phyloP scores from a whole-genome alignment of 92 coral and sea anemone species.

The Phenganax stokvisi region DNA sequence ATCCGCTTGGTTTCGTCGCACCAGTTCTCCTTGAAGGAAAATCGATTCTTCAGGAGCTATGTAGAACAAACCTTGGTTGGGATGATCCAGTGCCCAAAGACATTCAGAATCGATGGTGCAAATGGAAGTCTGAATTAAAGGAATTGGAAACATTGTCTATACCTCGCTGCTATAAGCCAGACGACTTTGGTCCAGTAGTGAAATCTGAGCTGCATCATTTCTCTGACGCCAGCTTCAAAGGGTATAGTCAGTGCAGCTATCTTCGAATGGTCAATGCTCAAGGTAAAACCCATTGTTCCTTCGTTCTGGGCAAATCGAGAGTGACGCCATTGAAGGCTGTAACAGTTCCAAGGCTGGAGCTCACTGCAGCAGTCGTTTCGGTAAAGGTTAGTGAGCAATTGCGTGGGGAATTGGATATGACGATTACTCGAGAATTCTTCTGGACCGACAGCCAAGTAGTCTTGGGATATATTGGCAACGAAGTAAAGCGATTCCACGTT shows the following conservation, averaged over 20 bases:
- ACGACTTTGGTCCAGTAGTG: slow-evolving; percentile 34
- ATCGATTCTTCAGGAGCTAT: slow-evolving; percentile 41
- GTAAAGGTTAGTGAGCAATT: slow-evolving; percentile 30
- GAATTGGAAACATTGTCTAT: slow-evolving; percentile 13
- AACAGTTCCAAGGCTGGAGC: too few species aligned
- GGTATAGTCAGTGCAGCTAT: slow-evolving; percentile 13
- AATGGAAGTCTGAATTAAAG: slow-evolving; percentile 33
- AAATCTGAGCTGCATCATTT: slow-evolving; percentile 41
- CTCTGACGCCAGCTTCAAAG: slow-evolving; percentile 54
- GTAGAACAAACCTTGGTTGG: slow-evolving; percentile 45
- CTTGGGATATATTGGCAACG: neutral
- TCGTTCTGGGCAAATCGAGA: too few species aligned
- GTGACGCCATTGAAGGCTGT: too few species aligned
- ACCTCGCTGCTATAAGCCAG: slow-evolving; percentile 47
- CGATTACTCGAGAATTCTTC: slow-evolving; percentile 1
- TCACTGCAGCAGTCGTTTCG: too few species aligned
- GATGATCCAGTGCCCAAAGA: slow-evolving; percentile 50
- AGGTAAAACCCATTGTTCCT: neutral
- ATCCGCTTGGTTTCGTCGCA: slow-evolving; percentile 56
- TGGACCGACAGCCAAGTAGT: slow-evolving; percentile 26
- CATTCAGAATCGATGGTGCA: slow-evolving; percentile 42
- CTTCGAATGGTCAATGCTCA: slow-evolving; percentile 1
- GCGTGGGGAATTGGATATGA: slow-evolving; percentile 3
- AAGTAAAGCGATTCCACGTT: neutral
- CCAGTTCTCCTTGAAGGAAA: slow-evolving; percentile 53